Conservation (phyloP, 2,113 vertebrate genomes). For the Nibea coibor region DNA sequence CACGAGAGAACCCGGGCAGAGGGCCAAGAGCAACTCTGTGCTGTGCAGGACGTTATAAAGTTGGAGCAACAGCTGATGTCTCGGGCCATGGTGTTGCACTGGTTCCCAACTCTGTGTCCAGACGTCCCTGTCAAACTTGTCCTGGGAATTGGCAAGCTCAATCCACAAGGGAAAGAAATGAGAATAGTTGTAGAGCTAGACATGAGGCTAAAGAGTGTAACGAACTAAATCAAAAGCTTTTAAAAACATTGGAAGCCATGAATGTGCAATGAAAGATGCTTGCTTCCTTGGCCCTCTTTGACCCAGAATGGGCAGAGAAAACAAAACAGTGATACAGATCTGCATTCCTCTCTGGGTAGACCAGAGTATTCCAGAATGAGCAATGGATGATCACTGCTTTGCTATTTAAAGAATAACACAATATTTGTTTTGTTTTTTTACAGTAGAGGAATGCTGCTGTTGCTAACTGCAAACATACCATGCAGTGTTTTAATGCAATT, state of each 20-base stretch:
- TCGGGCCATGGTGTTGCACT: slow-evolving; percentile 70
- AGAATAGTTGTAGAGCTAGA: slow-evolving; percentile 73
- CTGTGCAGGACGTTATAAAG: slow-evolving; percentile 78
- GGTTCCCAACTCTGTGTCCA: slow-evolving; percentile 82
- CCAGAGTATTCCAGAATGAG: slow-evolving; percentile 44
- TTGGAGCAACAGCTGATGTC: slow-evolving; percentile 85
- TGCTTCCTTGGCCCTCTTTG: slow-evolving; percentile 42
- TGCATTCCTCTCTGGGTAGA: slow-evolving; percentile 69
- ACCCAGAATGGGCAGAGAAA: slow-evolving; percentile 75
- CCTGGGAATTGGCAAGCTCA: slow-evolving; percentile 84
- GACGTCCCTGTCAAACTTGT: slow-evolving; percentile 80
- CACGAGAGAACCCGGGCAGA: slow-evolving; percentile 76
- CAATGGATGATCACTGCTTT: slow-evolving; percentile 40
- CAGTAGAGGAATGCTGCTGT: slow-evolving; percentile 51
- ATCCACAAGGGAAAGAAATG: slow-evolving; percentile 77
- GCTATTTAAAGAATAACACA: slow-evolving; percentile 62
- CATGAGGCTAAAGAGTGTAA: slow-evolving; percentile 66
- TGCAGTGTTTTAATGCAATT: slow-evolving; percentile 24
- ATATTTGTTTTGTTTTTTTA: slow-evolving; percentile 23
- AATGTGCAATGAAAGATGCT: slow-evolving; percentile 69
- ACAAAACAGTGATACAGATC: slow-evolving; percentile 70
- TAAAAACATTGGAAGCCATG: slow-evolving; percentile 69
- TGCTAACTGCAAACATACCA: slow-evolving; percentile 40
- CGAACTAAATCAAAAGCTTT: slow-evolving; percentile 72
- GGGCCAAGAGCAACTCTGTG: slow-evolving; percentile 79